Evolutionary conservation across 2,113 vertebrate genomes (phyloP).

Genomic region (Pteropus alecto): DNA sequence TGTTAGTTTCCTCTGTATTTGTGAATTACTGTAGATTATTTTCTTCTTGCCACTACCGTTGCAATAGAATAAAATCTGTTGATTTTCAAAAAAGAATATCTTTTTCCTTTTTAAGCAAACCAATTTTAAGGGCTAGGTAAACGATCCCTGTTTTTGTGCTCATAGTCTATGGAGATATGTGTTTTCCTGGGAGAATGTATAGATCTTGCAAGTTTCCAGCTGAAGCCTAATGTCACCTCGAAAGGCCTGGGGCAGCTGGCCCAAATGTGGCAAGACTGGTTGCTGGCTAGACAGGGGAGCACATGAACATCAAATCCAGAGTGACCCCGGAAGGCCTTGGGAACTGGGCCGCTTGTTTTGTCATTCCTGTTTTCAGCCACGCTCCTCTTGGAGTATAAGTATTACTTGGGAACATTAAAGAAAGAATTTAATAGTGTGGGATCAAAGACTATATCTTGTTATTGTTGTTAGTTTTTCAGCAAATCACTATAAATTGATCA

Average conservation of each 20-base stretch:
- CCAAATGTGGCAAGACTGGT: background rate
- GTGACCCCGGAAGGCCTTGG: background rate
- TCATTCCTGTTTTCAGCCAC: background rate
- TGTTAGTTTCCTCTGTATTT: background rate
- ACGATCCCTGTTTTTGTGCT: background rate
- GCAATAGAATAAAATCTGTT: background rate
- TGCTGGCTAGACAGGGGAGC: no score
- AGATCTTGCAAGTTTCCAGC: background rate
- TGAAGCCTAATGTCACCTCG: background rate
- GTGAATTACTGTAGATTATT: background rate
- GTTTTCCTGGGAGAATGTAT: background rate
- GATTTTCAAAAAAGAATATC: background rate
- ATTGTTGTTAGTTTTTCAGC: background rate
- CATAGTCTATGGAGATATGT: background rate
- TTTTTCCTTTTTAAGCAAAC: background rate
- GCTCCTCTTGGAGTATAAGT: background rate
- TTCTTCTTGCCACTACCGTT: background rate
- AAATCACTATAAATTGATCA: background rate
- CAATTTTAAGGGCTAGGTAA: background rate
- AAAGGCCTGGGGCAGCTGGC: background rate
- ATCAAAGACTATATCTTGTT: background rate
- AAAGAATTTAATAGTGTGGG: background rate
- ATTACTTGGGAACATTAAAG: background rate
- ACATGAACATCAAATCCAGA: background rate
- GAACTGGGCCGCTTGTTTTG: background rate